These are phyloP conservation scores for Phortica magna DNA, from an alignment of 2,888 invertebrate genomes.

Conservation along the genomic window DNA sequence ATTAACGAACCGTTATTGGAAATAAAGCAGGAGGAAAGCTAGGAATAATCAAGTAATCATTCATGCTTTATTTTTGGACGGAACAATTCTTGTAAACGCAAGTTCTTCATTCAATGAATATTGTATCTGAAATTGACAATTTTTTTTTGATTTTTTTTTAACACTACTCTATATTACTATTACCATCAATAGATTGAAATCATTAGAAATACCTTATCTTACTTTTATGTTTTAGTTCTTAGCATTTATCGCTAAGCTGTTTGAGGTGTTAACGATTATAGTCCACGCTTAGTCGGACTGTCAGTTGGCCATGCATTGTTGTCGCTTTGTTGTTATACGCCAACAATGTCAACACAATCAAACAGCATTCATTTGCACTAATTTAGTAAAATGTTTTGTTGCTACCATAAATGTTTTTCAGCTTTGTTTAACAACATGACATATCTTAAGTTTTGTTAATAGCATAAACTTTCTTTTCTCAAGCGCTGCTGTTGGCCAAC, in stretches of 20 bases:
- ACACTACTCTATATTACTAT: too few relatives aligned
- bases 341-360: neutral
- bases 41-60: too few relatives aligned
- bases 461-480: constrained; percentile 11
- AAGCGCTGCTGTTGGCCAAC: too few relatives aligned
- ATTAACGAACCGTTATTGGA: too few relatives aligned
- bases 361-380: constrained; percentile 22
- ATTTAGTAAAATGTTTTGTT: constrained; percentile 30
- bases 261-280: constrained; percentile 4
- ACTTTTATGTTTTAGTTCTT: neutral
- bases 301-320: neutral
- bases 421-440: constrained; percentile 24
- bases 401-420: constrained; percentile 31
- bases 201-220: neutral
- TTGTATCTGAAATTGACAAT: too few relatives aligned
- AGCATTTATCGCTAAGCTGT: neutral
- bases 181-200: too few relatives aligned
- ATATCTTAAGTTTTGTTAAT: constrained; percentile 4
- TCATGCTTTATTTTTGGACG: too few relatives aligned
- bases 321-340: neutral
- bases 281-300: constrained; percentile 1
- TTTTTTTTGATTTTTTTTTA: too few relatives aligned
- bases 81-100: too few relatives aligned
- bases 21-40: too few relatives aligned
- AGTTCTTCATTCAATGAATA: too few relatives aligned